phyloP scores from a whole-genome alignment of 2,797 vertebrate genomes.

The Otolemur crassicaudatus region DNA sequence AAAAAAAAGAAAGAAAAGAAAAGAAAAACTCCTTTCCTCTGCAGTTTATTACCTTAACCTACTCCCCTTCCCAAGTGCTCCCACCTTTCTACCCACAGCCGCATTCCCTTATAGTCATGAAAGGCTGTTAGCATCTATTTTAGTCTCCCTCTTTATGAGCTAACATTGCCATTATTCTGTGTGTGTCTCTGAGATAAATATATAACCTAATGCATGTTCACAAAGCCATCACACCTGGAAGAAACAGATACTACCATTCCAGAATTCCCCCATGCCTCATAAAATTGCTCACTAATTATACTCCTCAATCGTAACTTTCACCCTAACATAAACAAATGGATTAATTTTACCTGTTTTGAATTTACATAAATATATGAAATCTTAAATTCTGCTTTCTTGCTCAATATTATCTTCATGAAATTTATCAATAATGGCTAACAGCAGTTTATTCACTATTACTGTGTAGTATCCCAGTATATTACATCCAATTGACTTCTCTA shows the following conservation, averaged over 20 bases:
- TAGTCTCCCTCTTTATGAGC: not conserved
- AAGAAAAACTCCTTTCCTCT: constrained; percentile 22
- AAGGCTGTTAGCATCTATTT: not conserved
- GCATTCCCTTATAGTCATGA: not conserved
- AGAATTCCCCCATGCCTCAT: not conserved
- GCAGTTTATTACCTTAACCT: not conserved
- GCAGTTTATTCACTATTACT: not conserved
- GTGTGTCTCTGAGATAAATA: not conserved
- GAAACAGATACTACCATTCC: not conserved
- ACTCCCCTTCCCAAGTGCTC: not conserved
- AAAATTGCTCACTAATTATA: not conserved
- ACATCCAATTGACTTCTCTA: not conserved
- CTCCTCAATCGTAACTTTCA: not conserved
- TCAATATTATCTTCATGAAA: not conserved
- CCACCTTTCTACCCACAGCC: not conserved
- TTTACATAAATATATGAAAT: not conserved
- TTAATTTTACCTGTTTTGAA: not conserved
- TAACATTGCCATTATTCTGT: not conserved
- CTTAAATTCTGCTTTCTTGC: not conserved
- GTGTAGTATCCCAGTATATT: not conserved
- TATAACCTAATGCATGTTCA: not conserved
- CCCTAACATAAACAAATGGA: not conserved
- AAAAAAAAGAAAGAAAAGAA: too few species aligned
- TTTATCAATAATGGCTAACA: not conserved
- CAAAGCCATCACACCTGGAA: not conserved